phyloP scores from a whole-genome alignment of 2,113 vertebrate genomes.

The Chionodraco myersi region DNA sequence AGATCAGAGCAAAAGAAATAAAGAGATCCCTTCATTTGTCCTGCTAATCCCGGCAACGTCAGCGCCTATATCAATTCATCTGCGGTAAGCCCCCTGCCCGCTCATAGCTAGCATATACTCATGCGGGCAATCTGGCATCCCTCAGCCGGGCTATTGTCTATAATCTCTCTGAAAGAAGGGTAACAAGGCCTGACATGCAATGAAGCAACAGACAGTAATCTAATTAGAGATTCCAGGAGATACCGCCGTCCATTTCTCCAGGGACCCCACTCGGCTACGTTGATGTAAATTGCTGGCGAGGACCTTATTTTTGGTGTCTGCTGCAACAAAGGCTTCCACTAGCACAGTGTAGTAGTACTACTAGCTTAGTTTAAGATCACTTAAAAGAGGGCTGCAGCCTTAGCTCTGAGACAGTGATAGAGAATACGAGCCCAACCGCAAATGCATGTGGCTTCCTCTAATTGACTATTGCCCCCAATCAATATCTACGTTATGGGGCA shows the following conservation, averaged over 20 bases:
- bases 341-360: constrained; percentile 25
- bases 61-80: constrained; percentile 62
- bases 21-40: constrained; percentile 53
- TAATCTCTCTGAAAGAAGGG: constrained; percentile 81
- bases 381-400: constrained; percentile 40
- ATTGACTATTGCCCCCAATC: constrained; percentile 81
- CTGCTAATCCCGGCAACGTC: constrained; percentile 57
- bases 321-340: constrained; percentile 68
- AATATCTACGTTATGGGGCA: constrained; percentile 80
- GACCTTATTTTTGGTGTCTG: constrained; percentile 80
- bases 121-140: constrained; percentile 47
- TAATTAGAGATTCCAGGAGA: constrained; percentile 86
- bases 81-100: constrained; percentile 42
- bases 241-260: constrained; percentile 73
- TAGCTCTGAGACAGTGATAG: constrained; percentile 52
- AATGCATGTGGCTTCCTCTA: constrained; percentile 72
- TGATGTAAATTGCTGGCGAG: constrained; percentile 82
- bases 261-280: constrained; percentile 73
- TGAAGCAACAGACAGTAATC: constrained; percentile 85
- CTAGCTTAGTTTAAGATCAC: constrained; percentile 65
- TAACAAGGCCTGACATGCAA: constrained; percentile 84
- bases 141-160: constrained; percentile 77
- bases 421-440: constrained; percentile 55
- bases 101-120: constrained; percentile 52
- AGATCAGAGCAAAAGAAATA: constrained; percentile 53